A percentile compares a stretch with the other conserved stretches of the same genome.
Evolutionary conservation across 2,113 vertebrate genomes (phyloP).

Genomic region (Eptesicus fuscus): DNA sequence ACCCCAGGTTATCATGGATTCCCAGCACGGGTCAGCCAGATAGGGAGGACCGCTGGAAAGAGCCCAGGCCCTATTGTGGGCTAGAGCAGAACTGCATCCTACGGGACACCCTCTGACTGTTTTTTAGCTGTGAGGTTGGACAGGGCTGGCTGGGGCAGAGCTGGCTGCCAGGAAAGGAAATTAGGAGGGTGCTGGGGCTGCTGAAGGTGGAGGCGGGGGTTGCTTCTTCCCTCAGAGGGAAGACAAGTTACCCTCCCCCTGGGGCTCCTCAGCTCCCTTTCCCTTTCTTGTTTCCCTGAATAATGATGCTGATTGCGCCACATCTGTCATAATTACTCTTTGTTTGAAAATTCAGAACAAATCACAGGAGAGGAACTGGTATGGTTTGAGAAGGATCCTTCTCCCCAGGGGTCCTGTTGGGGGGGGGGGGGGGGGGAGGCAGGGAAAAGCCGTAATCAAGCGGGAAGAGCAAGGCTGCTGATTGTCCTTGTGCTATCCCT

Average conservation of each 20-base stretch:
- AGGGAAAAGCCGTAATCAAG: constrained; percentile 38
- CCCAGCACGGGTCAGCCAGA: too few relatives aligned
- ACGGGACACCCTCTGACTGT: too few relatives aligned
- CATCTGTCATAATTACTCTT: constrained; percentile 78
- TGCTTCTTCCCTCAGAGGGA: constrained; percentile 14
- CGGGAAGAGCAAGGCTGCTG: neutral
- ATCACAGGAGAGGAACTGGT: constrained; percentile 73
- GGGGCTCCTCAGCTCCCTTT: constrained; percentile 49
- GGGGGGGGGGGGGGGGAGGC: neutral
- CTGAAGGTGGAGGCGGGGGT: neutral
- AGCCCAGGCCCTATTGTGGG: too few relatives aligned
- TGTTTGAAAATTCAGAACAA: constrained; percentile 79
- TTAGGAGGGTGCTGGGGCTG: neutral
- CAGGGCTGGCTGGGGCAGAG: neutral
- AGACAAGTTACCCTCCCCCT: constrained; percentile 27
- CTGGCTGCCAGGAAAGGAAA: neutral
- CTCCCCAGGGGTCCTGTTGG: constrained; percentile 62
- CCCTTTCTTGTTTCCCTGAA: constrained; percentile 68
- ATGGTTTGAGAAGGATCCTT: constrained; percentile 45
- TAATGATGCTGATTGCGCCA: constrained; percentile 74
- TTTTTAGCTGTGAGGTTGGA: neutral
- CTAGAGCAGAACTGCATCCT: too few relatives aligned
- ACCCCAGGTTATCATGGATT: too few relatives aligned
- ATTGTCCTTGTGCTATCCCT: constrained; percentile 55
- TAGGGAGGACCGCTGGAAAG: too few relatives aligned